Percentiles rank a stretch among this genome's conserved stretches.
Conservation (phyloP, 2,888 invertebrate species). For the Micoletzkya japonica region DNA sequence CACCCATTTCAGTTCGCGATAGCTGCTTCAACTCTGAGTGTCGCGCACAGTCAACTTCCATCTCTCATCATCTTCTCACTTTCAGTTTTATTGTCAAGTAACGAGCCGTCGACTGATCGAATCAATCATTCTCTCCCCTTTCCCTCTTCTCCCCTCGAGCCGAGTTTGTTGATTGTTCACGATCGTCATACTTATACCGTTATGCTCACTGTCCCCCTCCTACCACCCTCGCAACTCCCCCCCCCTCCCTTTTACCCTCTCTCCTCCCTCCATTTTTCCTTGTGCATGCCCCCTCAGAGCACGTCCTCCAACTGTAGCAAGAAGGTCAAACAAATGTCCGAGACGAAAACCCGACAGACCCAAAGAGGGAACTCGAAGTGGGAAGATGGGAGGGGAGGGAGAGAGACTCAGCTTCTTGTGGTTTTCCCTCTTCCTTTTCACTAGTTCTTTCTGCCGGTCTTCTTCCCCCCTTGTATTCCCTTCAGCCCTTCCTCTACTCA, state of each 20-base stretch:
- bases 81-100: conserved; percentile 12
- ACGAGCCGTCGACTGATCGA: conserved; percentile 6
- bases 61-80: conserved; percentile 21
- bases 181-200: neutral
- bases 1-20: no score
- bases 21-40: no score
- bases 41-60: conserved; percentile 18
- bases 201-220: neutral
- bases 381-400: no score
- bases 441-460: no score
- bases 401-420: no score
- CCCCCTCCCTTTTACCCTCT: conserved; percentile 14
- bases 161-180: neutral
- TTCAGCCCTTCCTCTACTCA: neutral
- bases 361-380: no score
- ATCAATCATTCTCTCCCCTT: conserved; percentile 5
- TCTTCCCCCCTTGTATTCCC: neutral
- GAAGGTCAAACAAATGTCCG: no score
- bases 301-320: conserved; percentile 20
- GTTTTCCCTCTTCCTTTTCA: conserved; percentile 14
- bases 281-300: conserved; percentile 24
- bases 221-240: neutral
- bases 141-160: neutral
- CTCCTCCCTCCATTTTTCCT: conserved; percentile 18
- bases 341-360: no score